These are phyloP conservation scores for Harpagifer antarcticus DNA, from an alignment of 2,797 vertebrate genomes.

Conservation along the genomic window DNA sequence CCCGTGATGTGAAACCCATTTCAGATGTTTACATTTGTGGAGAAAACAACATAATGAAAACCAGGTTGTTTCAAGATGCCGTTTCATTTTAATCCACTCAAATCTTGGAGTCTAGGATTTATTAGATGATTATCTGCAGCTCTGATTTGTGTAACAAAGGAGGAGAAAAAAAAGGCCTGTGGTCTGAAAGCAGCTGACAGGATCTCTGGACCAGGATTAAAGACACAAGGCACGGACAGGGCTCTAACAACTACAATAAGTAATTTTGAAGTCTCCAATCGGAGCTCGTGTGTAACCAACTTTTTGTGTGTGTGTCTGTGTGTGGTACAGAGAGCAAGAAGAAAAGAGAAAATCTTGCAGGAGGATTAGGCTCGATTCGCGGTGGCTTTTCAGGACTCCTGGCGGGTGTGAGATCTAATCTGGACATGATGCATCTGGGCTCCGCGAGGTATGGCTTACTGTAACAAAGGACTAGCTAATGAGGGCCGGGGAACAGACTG, in stretches of 20 bases:
- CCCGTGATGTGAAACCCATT: constrained; percentile 45
- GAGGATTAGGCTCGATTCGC: constrained; percentile 77
- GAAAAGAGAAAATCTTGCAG: constrained; percentile 68
- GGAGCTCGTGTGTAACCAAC: constrained; percentile 50
- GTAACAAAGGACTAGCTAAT: constrained; percentile 83
- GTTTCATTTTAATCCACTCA: constrained; percentile 58
- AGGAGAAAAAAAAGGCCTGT: constrained; percentile 18
- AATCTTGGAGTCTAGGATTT: constrained; percentile 51
- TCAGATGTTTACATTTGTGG: constrained; percentile 67
- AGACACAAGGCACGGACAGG: constrained; percentile 61
- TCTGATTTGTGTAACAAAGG: constrained; percentile 79
- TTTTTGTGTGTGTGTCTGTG: constrained; percentile 43
- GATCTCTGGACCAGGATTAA: constrained; percentile 73
- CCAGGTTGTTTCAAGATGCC: constrained; percentile 49
- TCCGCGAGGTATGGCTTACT: constrained; percentile 78
- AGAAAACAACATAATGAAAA: constrained; percentile 49
- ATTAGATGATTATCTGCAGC: constrained; percentile 67
- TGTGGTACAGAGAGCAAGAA: constrained; percentile 52
- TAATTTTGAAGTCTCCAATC: constrained; percentile 54
- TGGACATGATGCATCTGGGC: constrained; percentile 81
- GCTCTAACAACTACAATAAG: constrained; percentile 58
- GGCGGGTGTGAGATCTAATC: constrained; percentile 79
- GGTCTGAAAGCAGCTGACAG: constrained; percentile 64
- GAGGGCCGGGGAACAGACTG: constrained; percentile 72
- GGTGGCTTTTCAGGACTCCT: constrained; percentile 74